phyloP scores from a whole-genome alignment of 1,140 invertebrate species.

The Drosophila busckii region DNA sequence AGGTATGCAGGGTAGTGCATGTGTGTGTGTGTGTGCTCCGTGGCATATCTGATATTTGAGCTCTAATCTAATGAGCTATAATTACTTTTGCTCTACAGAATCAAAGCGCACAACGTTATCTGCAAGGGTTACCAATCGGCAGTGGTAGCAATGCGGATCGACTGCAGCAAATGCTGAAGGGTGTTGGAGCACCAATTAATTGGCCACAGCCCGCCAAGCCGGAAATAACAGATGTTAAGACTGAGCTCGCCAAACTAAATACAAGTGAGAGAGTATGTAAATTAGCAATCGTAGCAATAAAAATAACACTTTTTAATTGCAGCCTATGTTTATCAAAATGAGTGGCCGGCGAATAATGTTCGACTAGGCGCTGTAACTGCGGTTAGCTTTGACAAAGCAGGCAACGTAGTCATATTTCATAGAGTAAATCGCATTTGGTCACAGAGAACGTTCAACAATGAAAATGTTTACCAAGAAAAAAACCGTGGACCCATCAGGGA shows the following conservation, averaged over 20 bases:
- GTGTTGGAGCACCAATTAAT: conserved; percentile 29
- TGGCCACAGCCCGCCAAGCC: conserved; percentile 57
- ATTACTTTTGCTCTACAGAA: conserved; percentile 28
- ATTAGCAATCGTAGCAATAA: not conserved
- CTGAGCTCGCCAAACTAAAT: conserved; percentile 67
- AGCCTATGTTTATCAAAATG: conserved; percentile 68
- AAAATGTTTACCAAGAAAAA: conserved; percentile 82
- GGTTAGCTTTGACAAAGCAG: conserved; percentile 86
- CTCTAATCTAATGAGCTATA: conserved; percentile 5
- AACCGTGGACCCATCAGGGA: conserved; percentile 85
- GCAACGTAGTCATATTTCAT: conserved; percentile 91
- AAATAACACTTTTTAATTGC: not conserved
- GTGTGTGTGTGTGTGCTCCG: conserved; percentile 2
- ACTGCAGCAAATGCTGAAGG: conserved; percentile 71
- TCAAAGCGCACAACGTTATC: conserved; percentile 53
- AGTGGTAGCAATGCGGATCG: conserved; percentile 37
- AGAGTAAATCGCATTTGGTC: conserved; percentile 88
- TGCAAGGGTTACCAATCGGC: conserved; percentile 32
- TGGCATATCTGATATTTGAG: conserved; percentile 27
- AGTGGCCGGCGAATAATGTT: conserved; percentile 81
- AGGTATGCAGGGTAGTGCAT: conserved; percentile 13
- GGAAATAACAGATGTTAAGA: conserved; percentile 49
- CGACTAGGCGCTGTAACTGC: conserved; percentile 89
- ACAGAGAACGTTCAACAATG: conserved; percentile 82
- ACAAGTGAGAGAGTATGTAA: conserved; percentile 43